phyloP scores from a whole-genome alignment of 2,888 invertebrate species.

The Metacarcinus magister region DNA sequence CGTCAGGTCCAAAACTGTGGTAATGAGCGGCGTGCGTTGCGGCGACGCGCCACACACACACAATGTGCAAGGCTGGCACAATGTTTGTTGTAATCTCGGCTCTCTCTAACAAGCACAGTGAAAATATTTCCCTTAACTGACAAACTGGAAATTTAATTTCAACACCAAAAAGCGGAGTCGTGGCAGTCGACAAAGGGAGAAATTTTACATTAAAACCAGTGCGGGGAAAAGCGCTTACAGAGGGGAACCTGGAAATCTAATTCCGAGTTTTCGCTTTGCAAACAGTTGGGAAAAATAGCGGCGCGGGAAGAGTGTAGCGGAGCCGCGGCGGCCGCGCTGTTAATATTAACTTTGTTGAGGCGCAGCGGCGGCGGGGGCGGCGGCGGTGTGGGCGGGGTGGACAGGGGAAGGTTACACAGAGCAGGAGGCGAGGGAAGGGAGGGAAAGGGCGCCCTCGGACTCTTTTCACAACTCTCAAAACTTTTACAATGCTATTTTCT shows the following conservation, averaged over 20 bases:
- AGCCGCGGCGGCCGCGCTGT: neutral
- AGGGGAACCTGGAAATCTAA: slow-evolving; percentile 72
- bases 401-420: neutral
- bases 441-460: slow-evolving; percentile 22
- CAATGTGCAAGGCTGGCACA: slow-evolving; percentile 77
- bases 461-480: slow-evolving; percentile 48
- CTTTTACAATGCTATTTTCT: slow-evolving; percentile 35
- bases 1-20: slow-evolving; percentile 62
- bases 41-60: slow-evolving; percentile 10
- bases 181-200: slow-evolving; percentile 74
- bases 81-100: slow-evolving; percentile 81
- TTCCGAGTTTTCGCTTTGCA: slow-evolving; percentile 71
- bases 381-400: slow-evolving; percentile 26
- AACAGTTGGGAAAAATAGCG: slow-evolving; percentile 65
- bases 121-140: slow-evolving; percentile 82
- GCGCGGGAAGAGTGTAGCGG: slow-evolving; percentile 52
- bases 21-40: slow-evolving; percentile 66
- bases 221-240: slow-evolving; percentile 73
- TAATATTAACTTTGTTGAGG: slow-evolving; percentile 61
- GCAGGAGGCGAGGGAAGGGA: neutral
- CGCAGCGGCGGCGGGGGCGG: slow-evolving; percentile 45
- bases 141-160: slow-evolving; percentile 82
- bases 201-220: slow-evolving; percentile 78
- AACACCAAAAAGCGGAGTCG: slow-evolving; percentile 75
- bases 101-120: slow-evolving; percentile 77